Evolutionary conservation across 2,113 vertebrate species (phyloP).

Genomic region (Nycticebus coucang): DNA sequence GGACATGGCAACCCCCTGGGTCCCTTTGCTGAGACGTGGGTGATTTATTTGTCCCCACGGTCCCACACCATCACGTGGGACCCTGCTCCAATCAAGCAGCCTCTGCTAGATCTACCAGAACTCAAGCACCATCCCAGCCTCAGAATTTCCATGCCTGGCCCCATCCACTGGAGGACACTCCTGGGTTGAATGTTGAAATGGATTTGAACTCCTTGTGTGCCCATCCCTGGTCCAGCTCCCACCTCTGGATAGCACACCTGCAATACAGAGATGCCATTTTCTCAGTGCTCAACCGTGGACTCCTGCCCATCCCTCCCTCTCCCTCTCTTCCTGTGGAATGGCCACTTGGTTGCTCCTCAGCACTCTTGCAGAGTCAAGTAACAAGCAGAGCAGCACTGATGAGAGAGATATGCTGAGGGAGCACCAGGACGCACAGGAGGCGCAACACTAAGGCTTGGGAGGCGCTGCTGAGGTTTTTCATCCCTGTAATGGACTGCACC

Average conservation of each 20-base stretch:
- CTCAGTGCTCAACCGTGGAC: neutral
- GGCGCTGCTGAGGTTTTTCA: too few species aligned
- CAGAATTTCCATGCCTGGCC: neutral
- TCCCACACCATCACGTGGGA: neutral
- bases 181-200: neutral
- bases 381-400: neutral
- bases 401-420: neutral
- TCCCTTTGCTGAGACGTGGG: neutral
- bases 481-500: rapidly evolving
- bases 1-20: neutral
- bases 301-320: too few species aligned
- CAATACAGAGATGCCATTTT: neutral
- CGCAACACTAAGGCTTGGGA: neutral
- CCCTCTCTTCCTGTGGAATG: neutral
- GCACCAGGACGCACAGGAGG: neutral
- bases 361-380: neutral
- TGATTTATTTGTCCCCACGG: neutral
- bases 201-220: neutral
- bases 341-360: neutral
- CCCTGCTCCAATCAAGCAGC: neutral
- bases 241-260: neutral
- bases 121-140: too few species aligned
- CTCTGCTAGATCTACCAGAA: neutral
- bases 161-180: neutral
- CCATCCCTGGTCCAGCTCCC: neutral